Evolutionary conservation across 1,140 invertebrate species (phyloP).

Genomic region (Zaprionus tsacasi): DNA sequence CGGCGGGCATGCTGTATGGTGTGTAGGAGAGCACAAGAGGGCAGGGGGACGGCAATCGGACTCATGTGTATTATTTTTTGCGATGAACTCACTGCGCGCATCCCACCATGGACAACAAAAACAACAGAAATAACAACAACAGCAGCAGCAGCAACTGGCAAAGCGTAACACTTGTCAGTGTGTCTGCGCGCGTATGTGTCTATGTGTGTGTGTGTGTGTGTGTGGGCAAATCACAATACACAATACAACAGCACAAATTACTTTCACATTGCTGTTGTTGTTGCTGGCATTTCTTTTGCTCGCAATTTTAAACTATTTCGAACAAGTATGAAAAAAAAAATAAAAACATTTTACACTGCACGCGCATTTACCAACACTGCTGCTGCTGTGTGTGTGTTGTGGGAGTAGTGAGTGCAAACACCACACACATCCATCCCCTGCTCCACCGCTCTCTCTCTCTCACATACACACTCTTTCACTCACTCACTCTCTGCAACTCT

Average conservation of each 20-base stretch:
- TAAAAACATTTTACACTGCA: slow-evolving; percentile 18
- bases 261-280: slow-evolving; percentile 69
- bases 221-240: slow-evolving; percentile 35
- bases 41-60: slow-evolving; percentile 22
- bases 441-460: background rate
- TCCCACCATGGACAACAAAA: slow-evolving; percentile 65
- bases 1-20: slow-evolving; percentile 25
- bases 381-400: slow-evolving; percentile 10
- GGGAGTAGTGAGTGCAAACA: slow-evolving; percentile 41
- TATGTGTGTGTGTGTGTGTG: slow-evolving; percentile 7
- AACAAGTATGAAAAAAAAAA: background rate
- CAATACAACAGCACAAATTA: slow-evolving; percentile 58
- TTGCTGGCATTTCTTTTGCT: slow-evolving; percentile 38
- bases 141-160: slow-evolving; percentile 53
- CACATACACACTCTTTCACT: background rate
- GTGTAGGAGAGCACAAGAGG: background rate
- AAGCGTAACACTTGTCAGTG: slow-evolving; percentile 43
- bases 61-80: slow-evolving; percentile 78
- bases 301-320: slow-evolving; percentile 18
- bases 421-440: slow-evolving; percentile 8
- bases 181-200: background rate
- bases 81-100: slow-evolving; percentile 78
- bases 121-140: slow-evolving; percentile 48
- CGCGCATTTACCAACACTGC: slow-evolving; percentile 48
- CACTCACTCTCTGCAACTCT: slow-evolving; percentile 2